These are phyloP conservation scores for Danio rerio DNA, from an alignment of 2,113 vertebrate genomes.

Conservation along the genomic window GRCz12tu NC_133182.1:45640001-45640500, in stretches of 20 bases:
- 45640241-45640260: not conserved
- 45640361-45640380: constrained; percentile 25
- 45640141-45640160: not conserved
- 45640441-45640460: constrained; percentile 17
- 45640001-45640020: not conserved
- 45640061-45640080: not conserved
- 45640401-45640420: constrained; percentile 42
- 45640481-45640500: not conserved
- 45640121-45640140: not conserved
- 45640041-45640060: not conserved
- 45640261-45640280: constrained; percentile 26
- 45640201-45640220: not conserved
- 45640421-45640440: constrained; percentile 34
- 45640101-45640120: not conserved
- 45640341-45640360: constrained; percentile 36
- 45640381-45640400: constrained; percentile 34
- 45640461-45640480: constrained; percentile 26
- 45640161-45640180: not conserved
- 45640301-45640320: constrained; percentile 38
- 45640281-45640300: constrained; percentile 35
- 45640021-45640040: not conserved
- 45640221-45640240: not conserved
- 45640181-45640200: not conserved
- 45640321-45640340: not conserved
- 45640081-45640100: not conserved